Evolutionary conservation across 2,888 invertebrate genomes (phyloP), one percentile per base, ranked within the genome.

Genomic region (Clusia tigrina): DNA sequence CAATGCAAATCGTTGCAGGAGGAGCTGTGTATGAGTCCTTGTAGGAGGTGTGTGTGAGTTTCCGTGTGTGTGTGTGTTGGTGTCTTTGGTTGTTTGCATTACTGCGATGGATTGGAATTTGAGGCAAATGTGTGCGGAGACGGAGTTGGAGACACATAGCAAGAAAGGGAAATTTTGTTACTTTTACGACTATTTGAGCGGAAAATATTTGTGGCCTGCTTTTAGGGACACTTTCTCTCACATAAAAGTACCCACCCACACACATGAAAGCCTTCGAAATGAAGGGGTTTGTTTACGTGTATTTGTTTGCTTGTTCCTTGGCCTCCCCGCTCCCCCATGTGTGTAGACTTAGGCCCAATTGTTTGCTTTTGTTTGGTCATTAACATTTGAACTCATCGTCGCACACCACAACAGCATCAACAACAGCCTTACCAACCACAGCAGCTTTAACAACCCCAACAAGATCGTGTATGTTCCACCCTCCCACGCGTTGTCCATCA

Each of bases 371-470:
- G 32, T 74, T 74, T 74, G 77, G 74, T 76, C 74, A 74, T 74
- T 74, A 73, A 74, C 74, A 69, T 74, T 74, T 74, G 77, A 74
- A 76, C 74, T 76, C 66, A 62, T 66, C 67, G n/a, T n/a, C n/a
- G n/a, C n/a, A n/a, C n/a, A n/a, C n/a, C n/a, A n/a, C n/a, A n/a
- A n/a, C n/a, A n/a, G n/a, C n/a, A n/a, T n/a, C n/a, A n/a, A n/a
- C n/a, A n/a, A n/a, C n/a, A n/a, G n/a, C n/a, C n/a, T n/a, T n/a
- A n/a, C n/a, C n/a, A n/a, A n/a, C n/a, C n/a, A n/a, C n/a, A n/a
- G n/a, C n/a, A n/a, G n/a, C n/a, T n/a, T n/a, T n/a, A n/a, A n/a
- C n/a, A n/a, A n/a, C n/a, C n/a, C n/a, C n/a, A n/a, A n/a, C n/a
- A n/a, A n/a, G n/a, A n/a, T n/a, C n/a, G n/a, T n/a, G n/a, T n/a